Evolutionary conservation across 2,797 vertebrate species (phyloP).

Genomic region (Trichosurus vulpecula): DNA sequence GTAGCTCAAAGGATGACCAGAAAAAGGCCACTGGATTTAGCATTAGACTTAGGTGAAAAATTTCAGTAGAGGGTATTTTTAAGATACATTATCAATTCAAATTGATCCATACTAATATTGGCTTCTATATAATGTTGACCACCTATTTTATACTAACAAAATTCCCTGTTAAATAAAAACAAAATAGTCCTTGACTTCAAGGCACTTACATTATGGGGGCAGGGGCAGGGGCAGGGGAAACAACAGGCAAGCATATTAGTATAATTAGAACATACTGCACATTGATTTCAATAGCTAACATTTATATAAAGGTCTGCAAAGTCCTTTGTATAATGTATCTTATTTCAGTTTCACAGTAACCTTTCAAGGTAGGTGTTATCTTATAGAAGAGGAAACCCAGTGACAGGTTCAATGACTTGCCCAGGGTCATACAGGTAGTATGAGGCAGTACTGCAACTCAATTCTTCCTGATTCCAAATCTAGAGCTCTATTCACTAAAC

Average conservation of each 20-base stretch:
- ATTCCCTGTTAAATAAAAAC: not conserved
- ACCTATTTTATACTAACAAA: not conserved
- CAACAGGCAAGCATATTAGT: not conserved
- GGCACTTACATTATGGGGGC: not conserved
- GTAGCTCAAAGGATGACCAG: not conserved
- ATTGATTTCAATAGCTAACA: not conserved
- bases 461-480: not conserved
- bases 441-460: not conserved
- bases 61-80: not conserved
- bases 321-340: not conserved
- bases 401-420: not conserved
- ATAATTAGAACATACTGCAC: not conserved
- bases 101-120: not conserved
- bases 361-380: not conserved
- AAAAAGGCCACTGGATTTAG: not conserved
- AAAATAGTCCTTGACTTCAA: not conserved
- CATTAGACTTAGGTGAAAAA: not conserved
- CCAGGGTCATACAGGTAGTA: not conserved
- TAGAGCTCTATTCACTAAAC: not conserved
- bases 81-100: not conserved
- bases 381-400: not conserved
- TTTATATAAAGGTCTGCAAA: not conserved
- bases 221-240: not conserved
- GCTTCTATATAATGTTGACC: not conserved
- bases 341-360: not conserved